Evolutionary conservation across 1,140 invertebrate genomes (phyloP).

Genomic region (Drosophila tsacasi): DNA sequence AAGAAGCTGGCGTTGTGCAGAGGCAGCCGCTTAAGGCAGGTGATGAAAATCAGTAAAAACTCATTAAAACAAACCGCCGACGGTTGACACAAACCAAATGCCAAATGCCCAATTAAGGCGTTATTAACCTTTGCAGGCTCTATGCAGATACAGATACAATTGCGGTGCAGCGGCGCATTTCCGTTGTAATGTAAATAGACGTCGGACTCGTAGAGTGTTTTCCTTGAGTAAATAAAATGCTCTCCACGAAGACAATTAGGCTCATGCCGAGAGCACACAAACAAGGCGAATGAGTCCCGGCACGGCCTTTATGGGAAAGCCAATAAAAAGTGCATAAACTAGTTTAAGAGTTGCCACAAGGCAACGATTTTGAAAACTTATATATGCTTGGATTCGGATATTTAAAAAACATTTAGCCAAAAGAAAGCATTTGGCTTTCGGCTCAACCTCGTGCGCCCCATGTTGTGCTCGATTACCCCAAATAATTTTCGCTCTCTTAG

Average conservation of each 20-base stretch:
- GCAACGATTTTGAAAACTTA: constrained; percentile 12
- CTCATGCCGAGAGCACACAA: constrained; percentile 59
- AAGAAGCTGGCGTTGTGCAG: constrained; percentile 50
- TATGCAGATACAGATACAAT: constrained; percentile 33
- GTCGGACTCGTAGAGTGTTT: constrained; percentile 17
- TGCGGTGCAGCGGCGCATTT: constrained; percentile 44
- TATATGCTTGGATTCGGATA: constrained; percentile 24
- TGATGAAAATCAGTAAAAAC: constrained; percentile 76
- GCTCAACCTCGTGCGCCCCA: constrained; percentile 63
- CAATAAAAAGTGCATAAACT: constrained; percentile 75
- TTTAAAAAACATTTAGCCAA: constrained; percentile 73
- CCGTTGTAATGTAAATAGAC: constrained; percentile 53
- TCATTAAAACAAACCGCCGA: constrained; percentile 73
- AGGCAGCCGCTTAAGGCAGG: constrained; percentile 23
- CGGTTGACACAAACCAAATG: constrained; percentile 78
- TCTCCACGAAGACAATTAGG: constrained; percentile 67
- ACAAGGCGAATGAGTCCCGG: constrained; percentile 30
- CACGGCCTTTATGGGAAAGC: constrained; percentile 49
- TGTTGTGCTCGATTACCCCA: constrained; percentile 81
- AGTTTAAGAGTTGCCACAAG: constrained; percentile 46
- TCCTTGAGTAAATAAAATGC: constrained; percentile 74
- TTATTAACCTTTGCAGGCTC: constrained; percentile 39
- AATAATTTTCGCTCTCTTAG: constrained; percentile 62
- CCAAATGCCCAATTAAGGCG: constrained; percentile 67
- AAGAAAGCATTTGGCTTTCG: constrained; percentile 13